phyloP scores from a whole-genome alignment of 2,888 invertebrate genomes.

The Clunio marinus region DNA sequence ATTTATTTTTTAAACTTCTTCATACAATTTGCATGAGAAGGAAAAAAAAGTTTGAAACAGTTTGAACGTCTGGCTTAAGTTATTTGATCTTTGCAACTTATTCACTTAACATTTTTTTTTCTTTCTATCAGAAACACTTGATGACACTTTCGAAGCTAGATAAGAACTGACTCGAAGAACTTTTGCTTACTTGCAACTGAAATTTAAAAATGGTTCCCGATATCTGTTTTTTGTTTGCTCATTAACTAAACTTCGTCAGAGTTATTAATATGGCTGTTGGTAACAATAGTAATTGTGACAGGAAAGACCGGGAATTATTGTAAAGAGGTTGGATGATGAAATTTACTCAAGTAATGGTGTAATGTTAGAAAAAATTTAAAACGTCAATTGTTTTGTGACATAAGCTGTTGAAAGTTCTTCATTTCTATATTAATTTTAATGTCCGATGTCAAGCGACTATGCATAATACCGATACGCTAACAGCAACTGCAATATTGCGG shows the following conservation, averaged over 20 bases:
- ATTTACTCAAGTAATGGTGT: neutral
- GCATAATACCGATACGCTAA: too few relatives aligned
- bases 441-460: too few relatives aligned
- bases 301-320: neutral
- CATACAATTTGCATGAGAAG: neutral
- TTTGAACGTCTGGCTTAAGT: constrained; percentile 33
- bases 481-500: too few relatives aligned
- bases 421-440: too few relatives aligned
- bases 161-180: constrained; percentile 4
- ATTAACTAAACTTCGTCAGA: constrained; percentile 17
- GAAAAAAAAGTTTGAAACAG: neutral
- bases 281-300: neutral
- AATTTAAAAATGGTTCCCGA: neutral
- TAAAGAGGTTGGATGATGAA: too few relatives aligned
- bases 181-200: neutral
- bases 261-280: neutral
- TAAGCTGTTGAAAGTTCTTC: too few relatives aligned
- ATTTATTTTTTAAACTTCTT: neutral
- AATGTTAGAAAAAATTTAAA: too few relatives aligned
- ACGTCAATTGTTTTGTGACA: too few relatives aligned
- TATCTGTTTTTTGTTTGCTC: constrained; percentile 29
- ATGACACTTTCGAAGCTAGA: constrained; percentile 13
- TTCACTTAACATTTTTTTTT: neutral
- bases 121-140: constrained; percentile 14
- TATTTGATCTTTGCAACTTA: constrained; percentile 5